These are phyloP conservation scores for Pterocles gutturalis DNA, from an alignment of 2,113 vertebrate genomes.

Conservation along the genomic window DNA sequence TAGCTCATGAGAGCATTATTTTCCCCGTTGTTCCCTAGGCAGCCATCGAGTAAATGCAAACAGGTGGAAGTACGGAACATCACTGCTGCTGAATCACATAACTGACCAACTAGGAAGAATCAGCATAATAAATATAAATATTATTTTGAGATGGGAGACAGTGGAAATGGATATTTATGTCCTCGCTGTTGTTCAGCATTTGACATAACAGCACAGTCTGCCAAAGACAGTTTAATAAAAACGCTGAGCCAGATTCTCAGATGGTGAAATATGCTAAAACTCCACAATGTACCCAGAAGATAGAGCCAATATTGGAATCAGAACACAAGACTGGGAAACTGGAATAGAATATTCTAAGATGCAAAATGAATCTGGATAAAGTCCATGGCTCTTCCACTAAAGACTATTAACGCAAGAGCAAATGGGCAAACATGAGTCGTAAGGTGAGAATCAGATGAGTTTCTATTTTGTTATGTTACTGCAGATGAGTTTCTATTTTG, in stretches of 20 bases:
- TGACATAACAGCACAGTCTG: background rate
- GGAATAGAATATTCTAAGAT: background rate
- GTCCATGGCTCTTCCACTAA: accelerated
- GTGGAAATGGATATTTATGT: conserved; percentile 50
- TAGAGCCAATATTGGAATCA: background rate
- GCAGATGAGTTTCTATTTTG: background rate
- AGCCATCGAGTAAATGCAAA: conserved; percentile 74
- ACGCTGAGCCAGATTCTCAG: background rate
- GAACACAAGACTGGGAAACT: background rate
- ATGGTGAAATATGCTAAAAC: background rate
- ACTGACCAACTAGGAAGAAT: conserved; percentile 51
- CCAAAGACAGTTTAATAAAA: background rate
- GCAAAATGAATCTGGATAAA: background rate
- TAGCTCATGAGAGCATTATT: conserved; percentile 68
- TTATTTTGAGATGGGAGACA: conserved; percentile 41
- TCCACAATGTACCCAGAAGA: background rate
- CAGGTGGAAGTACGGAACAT: conserved; percentile 67
- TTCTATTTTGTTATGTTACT: background rate
- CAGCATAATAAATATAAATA: conserved; percentile 63
- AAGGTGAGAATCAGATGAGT: background rate
- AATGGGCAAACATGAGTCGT: background rate
- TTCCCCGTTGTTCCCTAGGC: conserved; percentile 68
- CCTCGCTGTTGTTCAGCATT: background rate
- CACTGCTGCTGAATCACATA: conserved; percentile 1
- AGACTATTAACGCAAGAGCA: background rate